A percentile compares a stretch with the other conserved stretches of the same genome.
phyloP scores from a whole-genome alignment of 2,797 vertebrate species.

The Oreortyx pictus region DNA sequence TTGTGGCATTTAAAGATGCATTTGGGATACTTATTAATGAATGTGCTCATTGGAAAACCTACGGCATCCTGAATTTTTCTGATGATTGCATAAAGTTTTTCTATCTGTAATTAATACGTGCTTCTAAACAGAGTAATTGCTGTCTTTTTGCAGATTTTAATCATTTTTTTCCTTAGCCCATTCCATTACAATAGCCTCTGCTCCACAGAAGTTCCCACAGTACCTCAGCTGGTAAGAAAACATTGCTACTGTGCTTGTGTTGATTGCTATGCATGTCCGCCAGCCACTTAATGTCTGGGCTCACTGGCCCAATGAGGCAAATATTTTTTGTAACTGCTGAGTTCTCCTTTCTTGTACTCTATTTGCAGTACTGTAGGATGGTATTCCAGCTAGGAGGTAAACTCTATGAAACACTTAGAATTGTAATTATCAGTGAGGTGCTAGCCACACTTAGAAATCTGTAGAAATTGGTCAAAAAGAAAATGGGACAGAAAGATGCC shows the following conservation, averaged over 20 bases:
- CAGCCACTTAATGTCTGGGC: neutral
- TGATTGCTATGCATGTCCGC: neutral
- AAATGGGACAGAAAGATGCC: neutral
- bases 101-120: neutral
- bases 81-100: neutral
- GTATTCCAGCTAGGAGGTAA: neutral
- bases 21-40: conserved; percentile 35
- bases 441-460: neutral
- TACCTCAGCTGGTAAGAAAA: neutral
- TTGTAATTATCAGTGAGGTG: neutral
- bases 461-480: neutral
- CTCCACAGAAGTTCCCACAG: neutral
- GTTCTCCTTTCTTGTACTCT: neutral
- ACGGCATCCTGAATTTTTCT: conserved; percentile 14
- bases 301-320: neutral
- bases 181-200: neutral
- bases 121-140: conserved; percentile 1
- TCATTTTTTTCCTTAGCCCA: neutral
- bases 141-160: neutral
- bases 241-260: neutral
- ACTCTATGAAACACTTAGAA: neutral
- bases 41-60: neutral
- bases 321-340: neutral
- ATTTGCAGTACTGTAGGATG: neutral
- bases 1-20: conserved; percentile 37